Conservation (phyloP, 2,113 vertebrate species). For the Daphoenositta chrysoptera region DNA sequence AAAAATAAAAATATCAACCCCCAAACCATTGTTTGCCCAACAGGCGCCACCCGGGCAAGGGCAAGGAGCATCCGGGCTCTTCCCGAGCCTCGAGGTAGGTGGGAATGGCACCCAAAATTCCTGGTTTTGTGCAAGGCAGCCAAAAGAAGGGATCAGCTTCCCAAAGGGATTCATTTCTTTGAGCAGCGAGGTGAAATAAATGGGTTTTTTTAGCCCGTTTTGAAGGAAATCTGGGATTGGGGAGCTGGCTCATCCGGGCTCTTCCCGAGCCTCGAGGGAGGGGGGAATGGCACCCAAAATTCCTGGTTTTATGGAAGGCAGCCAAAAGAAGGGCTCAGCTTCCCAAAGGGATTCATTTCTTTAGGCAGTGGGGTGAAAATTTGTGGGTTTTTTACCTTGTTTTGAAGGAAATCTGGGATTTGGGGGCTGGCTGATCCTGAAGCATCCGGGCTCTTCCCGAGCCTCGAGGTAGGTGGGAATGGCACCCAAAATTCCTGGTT, state of each 20-base stretch:
- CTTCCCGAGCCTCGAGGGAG: no score
- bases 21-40: neutral
- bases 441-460: neutral
- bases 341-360: fast-evolving
- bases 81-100: neutral
- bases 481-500: fast-evolving
- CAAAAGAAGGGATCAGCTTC: fast-evolving
- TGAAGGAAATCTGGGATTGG: no score
- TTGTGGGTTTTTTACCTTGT: no score
- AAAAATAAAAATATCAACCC: neutral
- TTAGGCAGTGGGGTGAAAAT: fast-evolving
- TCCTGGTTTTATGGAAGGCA: no score
- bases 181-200: no score
- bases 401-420: no score
- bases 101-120: neutral
- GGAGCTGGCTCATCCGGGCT: no score
- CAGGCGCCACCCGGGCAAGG: neutral
- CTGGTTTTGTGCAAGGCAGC: fast-evolving
- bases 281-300: no score
- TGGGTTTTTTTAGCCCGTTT: no score
- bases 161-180: fast-evolving
- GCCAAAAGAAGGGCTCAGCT: no score
- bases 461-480: neutral
- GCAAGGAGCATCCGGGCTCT: neutral
- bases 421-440: neutral